Conservation (phyloP, 2,113 vertebrate species). For the Sylvilagus bachmani region DNA sequence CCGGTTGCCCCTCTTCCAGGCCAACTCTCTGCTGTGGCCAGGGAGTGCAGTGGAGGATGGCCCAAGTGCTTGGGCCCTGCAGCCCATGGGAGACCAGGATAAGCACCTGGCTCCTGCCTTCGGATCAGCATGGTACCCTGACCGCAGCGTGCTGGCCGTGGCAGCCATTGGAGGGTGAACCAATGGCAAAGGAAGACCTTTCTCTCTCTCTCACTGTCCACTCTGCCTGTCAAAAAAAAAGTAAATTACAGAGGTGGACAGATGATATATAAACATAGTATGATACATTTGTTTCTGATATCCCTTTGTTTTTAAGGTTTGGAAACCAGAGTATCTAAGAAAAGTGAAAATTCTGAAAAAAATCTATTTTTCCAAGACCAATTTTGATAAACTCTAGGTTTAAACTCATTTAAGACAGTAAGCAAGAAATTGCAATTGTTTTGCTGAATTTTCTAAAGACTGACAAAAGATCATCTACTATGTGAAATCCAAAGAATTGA, state of each 20-base stretch:
- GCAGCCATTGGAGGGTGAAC: too few species aligned
- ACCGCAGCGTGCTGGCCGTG: too few species aligned
- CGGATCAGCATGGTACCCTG: too few species aligned
- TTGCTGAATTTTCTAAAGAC: constrained; percentile 7
- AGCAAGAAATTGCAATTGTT: background rate
- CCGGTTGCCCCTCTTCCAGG: too few species aligned
- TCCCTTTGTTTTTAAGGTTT: constrained; percentile 23
- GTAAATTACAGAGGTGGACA: background rate
- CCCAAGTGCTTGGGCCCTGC: too few species aligned
- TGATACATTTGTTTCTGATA: background rate
- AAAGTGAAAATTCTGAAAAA: constrained; percentile 42
- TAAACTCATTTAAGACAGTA: background rate
- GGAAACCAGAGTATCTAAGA: background rate
- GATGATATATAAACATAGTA: background rate
- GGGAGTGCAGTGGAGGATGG: too few species aligned
- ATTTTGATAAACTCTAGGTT: constrained; percentile 44
- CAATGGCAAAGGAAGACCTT: too few species aligned
- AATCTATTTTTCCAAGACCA: background rate
- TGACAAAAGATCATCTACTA: background rate
- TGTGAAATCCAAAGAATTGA: background rate
- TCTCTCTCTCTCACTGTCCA: too few species aligned
- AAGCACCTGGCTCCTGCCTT: too few species aligned
- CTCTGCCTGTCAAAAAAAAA: too few species aligned
- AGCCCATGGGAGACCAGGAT: too few species aligned
- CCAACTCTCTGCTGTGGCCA: too few species aligned